Conservation (phyloP, 2,888 invertebrate genomes). For the Penaeus monodon region DNA sequence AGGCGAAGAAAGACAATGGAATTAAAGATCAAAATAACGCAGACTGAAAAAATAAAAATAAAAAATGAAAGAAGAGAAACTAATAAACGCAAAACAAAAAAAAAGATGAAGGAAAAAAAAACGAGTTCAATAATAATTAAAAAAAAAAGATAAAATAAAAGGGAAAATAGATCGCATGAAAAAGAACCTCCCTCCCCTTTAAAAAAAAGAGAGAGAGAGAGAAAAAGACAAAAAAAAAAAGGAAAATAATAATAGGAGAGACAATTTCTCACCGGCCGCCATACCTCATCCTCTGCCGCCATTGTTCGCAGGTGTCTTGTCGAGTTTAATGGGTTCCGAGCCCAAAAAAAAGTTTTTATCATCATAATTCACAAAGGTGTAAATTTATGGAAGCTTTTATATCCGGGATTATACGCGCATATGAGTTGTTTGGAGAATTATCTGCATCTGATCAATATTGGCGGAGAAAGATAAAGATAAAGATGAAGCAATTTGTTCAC, state of each 20-base stretch:
- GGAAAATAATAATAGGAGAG: conserved; percentile 2
- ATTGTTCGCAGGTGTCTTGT: conserved; percentile 60
- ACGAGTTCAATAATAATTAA: too few species aligned
- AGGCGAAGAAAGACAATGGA: too few species aligned
- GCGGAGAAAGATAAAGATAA: conserved; percentile 3
- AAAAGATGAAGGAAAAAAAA: too few species aligned
- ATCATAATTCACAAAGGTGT: conserved; percentile 57
- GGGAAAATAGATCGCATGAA: too few species aligned
- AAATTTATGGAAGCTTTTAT: conserved; percentile 57
- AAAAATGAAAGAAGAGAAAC: too few species aligned
- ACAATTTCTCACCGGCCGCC: conserved; percentile 25
- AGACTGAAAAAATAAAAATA: too few species aligned
- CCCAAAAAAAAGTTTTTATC: conserved; percentile 44
- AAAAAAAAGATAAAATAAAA: too few species aligned
- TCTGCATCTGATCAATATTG: conserved; percentile 49
- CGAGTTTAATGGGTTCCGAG: conserved; percentile 29
- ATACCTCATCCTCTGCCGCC: conserved; percentile 34
- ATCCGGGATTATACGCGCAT: conserved; percentile 58
- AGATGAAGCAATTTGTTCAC: too few species aligned
- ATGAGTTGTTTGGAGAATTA: conserved; percentile 57
- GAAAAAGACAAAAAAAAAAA: neutral
- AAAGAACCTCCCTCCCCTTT: too few species aligned
- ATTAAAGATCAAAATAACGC: too few species aligned
- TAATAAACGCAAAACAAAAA: too few species aligned
- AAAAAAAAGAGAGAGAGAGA: too few species aligned